Base-by-base conservation (phyloP, 2,888 invertebrate species). In the Neoscelio sp. region DNA sequence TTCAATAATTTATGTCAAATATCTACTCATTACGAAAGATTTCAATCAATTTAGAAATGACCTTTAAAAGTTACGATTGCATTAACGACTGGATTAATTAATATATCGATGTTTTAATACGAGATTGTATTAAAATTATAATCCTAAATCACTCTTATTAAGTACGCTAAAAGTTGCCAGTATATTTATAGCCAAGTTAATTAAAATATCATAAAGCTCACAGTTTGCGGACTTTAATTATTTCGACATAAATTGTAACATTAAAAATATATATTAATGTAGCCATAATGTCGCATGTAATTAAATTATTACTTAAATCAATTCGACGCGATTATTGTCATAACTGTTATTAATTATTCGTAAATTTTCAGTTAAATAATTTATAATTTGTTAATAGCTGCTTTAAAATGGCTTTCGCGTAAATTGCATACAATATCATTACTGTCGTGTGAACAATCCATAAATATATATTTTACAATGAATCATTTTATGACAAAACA, bases 11-110 rank as follows among this genome's bases (percentile, higher is more conserved):
- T n/a, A n/a, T n/a, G n/a, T n/a, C n/a, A n/a, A n/a, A n/a, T n/a
- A n/a, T n/a, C n/a, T n/a, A n/a, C n/a, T n/a, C n/a, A n/a, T n/a
- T n/a, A n/a, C n/a, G n/a, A n/a, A n/a, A n/a, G n/a, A n/a, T n/a
- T n/a, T n/a, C n/a, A n/a, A n/a, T n/a, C 86, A 82, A 26, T 26
- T 26, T 26, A 65, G 46, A 44, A 28, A n/a, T n/a, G n/a, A n/a
- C n/a, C n/a, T n/a, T n/a, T 35, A 62, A 46, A 46, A 62, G 35
- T 46, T 18, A 62, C 46, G 42, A 44, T 48, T 20, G 62, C 42
- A 62, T 62, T 62, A 46, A 28, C 33, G 18, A 12, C 7, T 13
- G 20, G 13, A 23, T 28, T 62, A 62, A 64, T 64, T 64, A 48
- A 64, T 44, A 67, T 67, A 56, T 48, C 38, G 33, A 17, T 40